Percentiles rank a stretch among this genome's conserved stretches.
phyloP scores from a whole-genome alignment of 2,113 vertebrate genomes.

The Alligator sinensis region DNA sequence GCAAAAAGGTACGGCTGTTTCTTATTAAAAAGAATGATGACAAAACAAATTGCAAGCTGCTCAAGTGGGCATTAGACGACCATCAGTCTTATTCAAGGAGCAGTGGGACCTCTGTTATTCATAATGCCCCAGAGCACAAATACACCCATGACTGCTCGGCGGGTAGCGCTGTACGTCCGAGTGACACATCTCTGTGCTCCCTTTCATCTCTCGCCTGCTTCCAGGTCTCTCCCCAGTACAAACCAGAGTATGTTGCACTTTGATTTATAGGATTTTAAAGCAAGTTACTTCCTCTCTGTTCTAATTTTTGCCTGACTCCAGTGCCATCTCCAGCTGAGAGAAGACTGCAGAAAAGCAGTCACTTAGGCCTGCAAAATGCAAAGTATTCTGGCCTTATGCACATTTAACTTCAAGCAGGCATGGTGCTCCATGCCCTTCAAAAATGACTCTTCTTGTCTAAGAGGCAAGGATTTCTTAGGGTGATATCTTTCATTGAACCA shows the following conservation, averaged over 20 bases:
- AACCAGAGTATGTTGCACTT: fast-evolving
- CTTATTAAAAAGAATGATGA: neutral
- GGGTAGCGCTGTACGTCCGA: fast-evolving
- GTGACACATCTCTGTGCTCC: neutral
- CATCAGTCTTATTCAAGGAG: neutral
- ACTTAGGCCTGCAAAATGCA: neutral
- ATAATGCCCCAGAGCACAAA: neutral
- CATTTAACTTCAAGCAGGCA: neutral
- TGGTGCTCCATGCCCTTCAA: neutral
- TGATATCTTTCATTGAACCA: no score
- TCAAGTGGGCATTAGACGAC: neutral
- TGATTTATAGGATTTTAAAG: neutral
- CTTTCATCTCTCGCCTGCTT: neutral
- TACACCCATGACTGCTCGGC: neutral
- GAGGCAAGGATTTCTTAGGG: no score
- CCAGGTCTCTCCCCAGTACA: fast-evolving
- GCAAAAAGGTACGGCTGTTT: no score
- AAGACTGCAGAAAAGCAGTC: neutral
- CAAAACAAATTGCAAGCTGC: neutral
- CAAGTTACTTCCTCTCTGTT: neutral
- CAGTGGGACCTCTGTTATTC: neutral
- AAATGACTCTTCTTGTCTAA: neutral
- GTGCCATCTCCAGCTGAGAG: neutral
- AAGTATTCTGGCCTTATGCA: neutral
- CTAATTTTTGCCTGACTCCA: neutral